Evolutionary conservation across 2,888 invertebrate genomes (phyloP), one percentile per base, ranked within the genome.

Genomic region (Plutella xylostella): DNA sequence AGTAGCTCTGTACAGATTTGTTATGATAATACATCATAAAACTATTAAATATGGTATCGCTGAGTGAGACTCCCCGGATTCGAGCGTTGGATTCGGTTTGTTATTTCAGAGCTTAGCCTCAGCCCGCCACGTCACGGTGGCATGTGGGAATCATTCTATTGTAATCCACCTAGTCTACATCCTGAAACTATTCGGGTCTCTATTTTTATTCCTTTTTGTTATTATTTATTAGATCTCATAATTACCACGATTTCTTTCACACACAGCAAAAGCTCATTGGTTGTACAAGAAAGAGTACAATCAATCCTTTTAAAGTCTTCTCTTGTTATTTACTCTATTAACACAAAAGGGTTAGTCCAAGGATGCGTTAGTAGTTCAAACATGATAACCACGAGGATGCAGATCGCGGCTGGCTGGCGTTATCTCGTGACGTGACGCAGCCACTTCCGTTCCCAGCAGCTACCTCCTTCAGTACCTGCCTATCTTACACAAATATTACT

Each of bases 11-110:
- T 65, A 66, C 63, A 69, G 80, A 80, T 80, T 80, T 84, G 85
- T 84, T 85, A 82, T 85, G 82, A 84, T 82, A 85, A 84, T 85
- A 84, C 79, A 84, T 85, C 85, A 85, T 84, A 84, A 84, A 82
- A 83, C 82, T 84, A 84, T 85, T 85, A 84, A 84, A 85, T 84
- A 85, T 85, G 78, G 68, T 72, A 73, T 72, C 79, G 85, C 71
- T 77, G 85, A 85, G 83, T 83, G 85, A 85, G 82, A 83, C 72
- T 83, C 78, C 61, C 84, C 73, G 69, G 48, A 25, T 28, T 15
- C 48, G 19, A 37, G 63, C 74, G 71, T 74, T 68, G 79, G 79
- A 79, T 79, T 79, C 75, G 69, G 64, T 71, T 71, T 80, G 77
- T 82, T 82, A 74, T 82, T 83, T 77, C 78, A 80, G 79, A 68